phyloP scores from a whole-genome alignment of 2,797 vertebrate genomes.

The Tangara arthus region DNA sequence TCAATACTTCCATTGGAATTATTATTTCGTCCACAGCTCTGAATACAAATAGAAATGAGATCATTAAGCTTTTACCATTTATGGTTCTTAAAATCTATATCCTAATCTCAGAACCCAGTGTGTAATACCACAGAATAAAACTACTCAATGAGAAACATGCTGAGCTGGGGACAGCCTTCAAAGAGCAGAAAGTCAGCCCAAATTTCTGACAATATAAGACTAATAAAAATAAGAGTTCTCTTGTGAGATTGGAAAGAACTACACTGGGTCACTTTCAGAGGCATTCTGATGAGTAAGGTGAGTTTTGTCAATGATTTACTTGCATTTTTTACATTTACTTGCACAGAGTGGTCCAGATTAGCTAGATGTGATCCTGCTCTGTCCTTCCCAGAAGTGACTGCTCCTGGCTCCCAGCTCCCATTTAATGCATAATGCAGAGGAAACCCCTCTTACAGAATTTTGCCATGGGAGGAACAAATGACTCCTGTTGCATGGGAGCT shows the following conservation, averaged over 20 bases:
- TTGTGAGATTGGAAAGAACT: not conserved
- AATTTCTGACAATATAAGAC: not conserved
- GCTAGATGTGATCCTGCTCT: not conserved
- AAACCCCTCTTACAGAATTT: not conserved
- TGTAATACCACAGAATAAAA: not conserved
- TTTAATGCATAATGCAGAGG: not conserved
- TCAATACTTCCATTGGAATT: slow-evolving; percentile 17
- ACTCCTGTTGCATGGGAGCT: not conserved
- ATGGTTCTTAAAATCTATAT: slow-evolving; percentile 10
- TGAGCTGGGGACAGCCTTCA: not conserved
- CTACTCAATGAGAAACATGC: not conserved
- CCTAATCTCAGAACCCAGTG: not conserved
- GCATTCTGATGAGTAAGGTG: not conserved
- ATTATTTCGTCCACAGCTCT: not conserved
- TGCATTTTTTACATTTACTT: not conserved
- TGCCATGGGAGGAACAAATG: not conserved
- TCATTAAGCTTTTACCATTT: slow-evolving; percentile 33
- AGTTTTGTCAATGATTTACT: not conserved
- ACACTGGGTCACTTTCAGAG: not conserved
- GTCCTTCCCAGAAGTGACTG: not conserved
- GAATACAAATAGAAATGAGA: slow-evolving; percentile 5
- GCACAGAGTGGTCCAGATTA: not conserved
- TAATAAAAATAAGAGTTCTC: not conserved
- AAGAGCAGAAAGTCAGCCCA: not conserved
- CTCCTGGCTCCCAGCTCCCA: not conserved